These are phyloP conservation scores for Subanguina moxae DNA, from an alignment of 1,140 invertebrate species.

Conservation along the genomic window DNA sequence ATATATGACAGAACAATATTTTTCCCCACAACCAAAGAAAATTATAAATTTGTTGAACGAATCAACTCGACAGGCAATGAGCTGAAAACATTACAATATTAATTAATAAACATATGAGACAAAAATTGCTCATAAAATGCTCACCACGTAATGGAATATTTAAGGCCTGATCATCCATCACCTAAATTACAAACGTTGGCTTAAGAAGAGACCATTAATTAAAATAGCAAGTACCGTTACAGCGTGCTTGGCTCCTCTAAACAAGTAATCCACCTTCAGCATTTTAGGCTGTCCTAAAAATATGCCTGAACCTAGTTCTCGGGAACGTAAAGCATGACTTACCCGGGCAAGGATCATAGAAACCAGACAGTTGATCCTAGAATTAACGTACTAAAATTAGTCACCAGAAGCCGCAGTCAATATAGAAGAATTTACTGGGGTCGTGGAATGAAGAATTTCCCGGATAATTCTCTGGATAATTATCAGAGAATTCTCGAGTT, in stretches of 20 bases:
- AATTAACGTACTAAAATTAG: no score
- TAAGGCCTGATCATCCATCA: constrained; percentile 71
- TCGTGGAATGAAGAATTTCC: no score
- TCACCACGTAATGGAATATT: constrained; percentile 68
- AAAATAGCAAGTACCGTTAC: constrained; percentile 65
- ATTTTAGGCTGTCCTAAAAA: constrained; percentile 68
- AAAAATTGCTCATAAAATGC: constrained; percentile 1
- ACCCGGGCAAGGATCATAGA: constrained; percentile 89
- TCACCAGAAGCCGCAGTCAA: no score
- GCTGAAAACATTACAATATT: constrained; percentile 16
- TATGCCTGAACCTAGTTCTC: no score
- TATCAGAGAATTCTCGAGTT: no score
- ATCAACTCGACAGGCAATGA: constrained; percentile 16
- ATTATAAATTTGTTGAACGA: no score
- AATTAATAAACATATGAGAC: constrained; percentile 16
- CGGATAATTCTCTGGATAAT: no score
- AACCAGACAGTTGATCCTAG: constrained; percentile 87
- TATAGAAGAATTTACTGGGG: no score
- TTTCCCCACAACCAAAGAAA: no score
- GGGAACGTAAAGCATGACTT: constrained; percentile 63
- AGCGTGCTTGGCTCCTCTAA: constrained; percentile 73
- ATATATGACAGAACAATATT: no score
- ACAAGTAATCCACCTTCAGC: constrained; percentile 79
- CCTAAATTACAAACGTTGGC: no score
- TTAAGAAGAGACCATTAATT: no score